Conservation (phyloP, 2,797 vertebrate species). For the Pantherophis alleghaniensis region DNA sequence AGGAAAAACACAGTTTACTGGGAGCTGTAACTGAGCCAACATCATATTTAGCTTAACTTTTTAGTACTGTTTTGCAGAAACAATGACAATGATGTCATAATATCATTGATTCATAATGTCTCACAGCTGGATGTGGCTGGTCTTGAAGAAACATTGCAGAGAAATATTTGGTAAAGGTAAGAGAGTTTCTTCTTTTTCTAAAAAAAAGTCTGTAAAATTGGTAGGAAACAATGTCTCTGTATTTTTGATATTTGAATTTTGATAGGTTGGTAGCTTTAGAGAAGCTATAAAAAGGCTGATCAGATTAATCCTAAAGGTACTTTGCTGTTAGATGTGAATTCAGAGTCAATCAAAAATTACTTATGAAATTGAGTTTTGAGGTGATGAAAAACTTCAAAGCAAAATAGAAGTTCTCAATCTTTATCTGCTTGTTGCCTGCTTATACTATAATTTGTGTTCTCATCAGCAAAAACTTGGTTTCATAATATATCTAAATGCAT, state of each 20-base stretch:
- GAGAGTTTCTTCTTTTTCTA: neutral
- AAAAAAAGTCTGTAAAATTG: neutral
- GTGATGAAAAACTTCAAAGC: neutral
- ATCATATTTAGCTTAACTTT: neutral
- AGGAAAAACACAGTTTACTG: neutral
- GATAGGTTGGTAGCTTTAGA: neutral
- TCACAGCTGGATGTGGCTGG: neutral
- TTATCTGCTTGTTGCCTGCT: neutral
- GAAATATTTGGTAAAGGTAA: neutral
- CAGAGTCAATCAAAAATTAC: neutral
- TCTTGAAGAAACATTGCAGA: neutral
- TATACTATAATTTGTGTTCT: neutral
- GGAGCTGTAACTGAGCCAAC: neutral
- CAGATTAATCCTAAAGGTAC: neutral
- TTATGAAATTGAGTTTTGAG: neutral
- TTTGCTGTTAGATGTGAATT: neutral
- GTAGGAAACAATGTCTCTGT: neutral
- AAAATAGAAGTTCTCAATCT: neutral
- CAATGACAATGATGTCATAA: neutral
- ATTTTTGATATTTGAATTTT: neutral
- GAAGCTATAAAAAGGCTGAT: neutral
- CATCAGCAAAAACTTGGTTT: neutral
- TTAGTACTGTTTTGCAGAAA: neutral
- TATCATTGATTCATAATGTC: neutral
- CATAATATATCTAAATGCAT: neutral